Base-by-base conservation (phyloP, 2,888 invertebrate genomes). In the Drosophila macrospina region DNA sequence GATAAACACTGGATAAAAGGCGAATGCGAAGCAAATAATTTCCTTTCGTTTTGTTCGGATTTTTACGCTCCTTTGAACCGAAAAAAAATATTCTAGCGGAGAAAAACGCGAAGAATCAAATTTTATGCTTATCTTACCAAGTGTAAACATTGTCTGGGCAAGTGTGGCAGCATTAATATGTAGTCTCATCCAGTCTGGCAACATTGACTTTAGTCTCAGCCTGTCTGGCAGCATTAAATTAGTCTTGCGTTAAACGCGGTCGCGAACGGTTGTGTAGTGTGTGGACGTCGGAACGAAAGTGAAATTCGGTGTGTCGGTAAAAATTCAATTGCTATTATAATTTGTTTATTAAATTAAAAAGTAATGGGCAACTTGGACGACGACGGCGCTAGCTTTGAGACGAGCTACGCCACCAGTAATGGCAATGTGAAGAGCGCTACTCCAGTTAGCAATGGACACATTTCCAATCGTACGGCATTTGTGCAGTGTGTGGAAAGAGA, bases 351-450 rank as follows among this genome's bases (percentile, higher is more conserved):
- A 20, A 1, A 20, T 2, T 20, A 20, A 20, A 20, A 20, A 48
- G 36, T 36, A 65, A 84, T 84, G 84, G 84, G 84, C 39, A 84
- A 84, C 45, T 69, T 84, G 39, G 84, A 84, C 54, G 73, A 75
- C 36, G 79, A 82, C 47, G 65, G 62, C 8, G 70, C 65, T 42
- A 57, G 20, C 44, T 74, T 78, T 24, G 74, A 71, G 51, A 61
- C 59, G 11, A 72, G 57, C 45, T 84, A 69, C 36, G 68, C 30
- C 15, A 66, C 63, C n/a, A 55, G 50, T 20, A 42, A 56, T 28
- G 45, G 37, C 39, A 68, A 28, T 28, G 28, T 6, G 28, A 28
- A 30, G 51, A 24, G 16, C 39, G 11, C 26, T 69, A 62, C 30
- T 65, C 74, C 68, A 73, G 74, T 74, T 24, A 64, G 69, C 60